These are phyloP conservation scores for Sorex araneus DNA, from an alignment of 2,113 vertebrate species.

Conservation along the genomic window DNA sequence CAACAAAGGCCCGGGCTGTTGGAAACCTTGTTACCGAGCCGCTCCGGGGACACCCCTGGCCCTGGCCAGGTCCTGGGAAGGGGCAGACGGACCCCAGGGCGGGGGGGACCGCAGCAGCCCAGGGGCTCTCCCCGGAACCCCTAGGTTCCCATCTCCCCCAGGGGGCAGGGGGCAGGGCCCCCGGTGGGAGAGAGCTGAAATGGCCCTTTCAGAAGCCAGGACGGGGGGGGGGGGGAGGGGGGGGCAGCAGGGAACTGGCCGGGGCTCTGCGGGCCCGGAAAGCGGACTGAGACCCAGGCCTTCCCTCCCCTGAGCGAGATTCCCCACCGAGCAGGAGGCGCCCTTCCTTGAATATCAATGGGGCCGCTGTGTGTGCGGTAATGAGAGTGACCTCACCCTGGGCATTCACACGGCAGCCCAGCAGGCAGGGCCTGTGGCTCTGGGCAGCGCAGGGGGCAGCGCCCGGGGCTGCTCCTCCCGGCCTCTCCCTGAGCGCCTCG, in stretches of 20 bases:
- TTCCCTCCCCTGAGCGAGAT: slow-evolving; percentile 57
- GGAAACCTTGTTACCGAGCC: slow-evolving; percentile 66
- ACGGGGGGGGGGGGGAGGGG: neutral
- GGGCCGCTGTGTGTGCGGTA: slow-evolving; percentile 73
- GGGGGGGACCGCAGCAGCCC: neutral
- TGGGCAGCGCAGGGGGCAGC: neutral
- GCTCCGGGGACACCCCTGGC: slow-evolving; percentile 1
- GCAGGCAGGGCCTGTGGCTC: neutral
- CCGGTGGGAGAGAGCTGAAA: neutral
- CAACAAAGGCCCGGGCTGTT: slow-evolving; percentile 74
- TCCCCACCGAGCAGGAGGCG: slow-evolving; percentile 28
- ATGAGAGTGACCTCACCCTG: slow-evolving; percentile 70
- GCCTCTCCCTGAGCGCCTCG: neutral
- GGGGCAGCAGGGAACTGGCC: neutral
- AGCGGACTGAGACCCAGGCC: slow-evolving; percentile 51
- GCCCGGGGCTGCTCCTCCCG: neutral
- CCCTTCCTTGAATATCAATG: slow-evolving; percentile 76
- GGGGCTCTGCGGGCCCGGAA: neutral
- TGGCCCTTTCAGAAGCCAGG: neutral
- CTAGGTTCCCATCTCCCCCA: neutral
- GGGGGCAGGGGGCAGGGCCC: neutral
- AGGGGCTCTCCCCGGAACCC: neutral
- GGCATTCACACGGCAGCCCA: slow-evolving; percentile 46
- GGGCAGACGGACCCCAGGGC: neutral
- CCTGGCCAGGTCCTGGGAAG: slow-evolving; percentile 40